A percentile compares a stretch with the other conserved stretches of the same genome.
Evolutionary conservation across 2,113 vertebrate genomes (phyloP).

Genomic region (Sylvietta virens): DNA sequence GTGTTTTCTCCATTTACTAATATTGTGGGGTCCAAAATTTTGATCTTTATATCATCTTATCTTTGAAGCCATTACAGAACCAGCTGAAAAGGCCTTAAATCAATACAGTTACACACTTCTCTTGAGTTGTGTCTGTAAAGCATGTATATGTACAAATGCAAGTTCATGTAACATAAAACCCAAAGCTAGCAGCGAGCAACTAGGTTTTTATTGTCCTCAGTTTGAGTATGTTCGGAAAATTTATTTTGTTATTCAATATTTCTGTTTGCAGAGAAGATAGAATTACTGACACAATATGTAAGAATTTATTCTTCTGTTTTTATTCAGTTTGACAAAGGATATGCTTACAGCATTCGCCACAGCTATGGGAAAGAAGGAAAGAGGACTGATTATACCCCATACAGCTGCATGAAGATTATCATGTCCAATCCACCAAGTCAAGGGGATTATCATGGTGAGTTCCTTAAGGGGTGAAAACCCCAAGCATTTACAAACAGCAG

Average conservation of each 20-base stretch:
- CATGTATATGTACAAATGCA: rapidly evolving
- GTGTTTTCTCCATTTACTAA: not conserved
- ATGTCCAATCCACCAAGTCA: constrained; percentile 91
- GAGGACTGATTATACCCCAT: constrained; percentile 95
- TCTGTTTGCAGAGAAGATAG: constrained; percentile 66
- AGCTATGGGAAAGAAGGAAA: constrained; percentile 95
- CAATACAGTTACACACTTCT: not conserved
- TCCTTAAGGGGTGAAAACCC: not conserved
- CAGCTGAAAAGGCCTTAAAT: not conserved
- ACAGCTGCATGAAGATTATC: constrained; percentile 98
- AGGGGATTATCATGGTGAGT: constrained; percentile 96
- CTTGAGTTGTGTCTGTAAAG: not conserved
- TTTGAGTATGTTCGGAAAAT: constrained; percentile 43
- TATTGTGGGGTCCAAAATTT: not conserved
- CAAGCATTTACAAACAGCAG: not conserved
- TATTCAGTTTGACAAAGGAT: constrained; percentile 94
- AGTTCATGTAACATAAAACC: not conserved
- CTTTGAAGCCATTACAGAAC: not conserved
- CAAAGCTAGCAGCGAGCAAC: not conserved
- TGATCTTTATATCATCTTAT: not conserved
- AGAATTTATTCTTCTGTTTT: constrained; percentile 40
- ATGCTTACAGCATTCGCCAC: constrained; percentile 94
- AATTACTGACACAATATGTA: constrained; percentile 53
- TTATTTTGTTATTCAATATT: constrained; percentile 66
- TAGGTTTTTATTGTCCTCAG: not conserved